Evolutionary conservation across 64 coral and sea anemone species (phyloP).

Genomic region (Stichodactyla mertensii): DNA sequence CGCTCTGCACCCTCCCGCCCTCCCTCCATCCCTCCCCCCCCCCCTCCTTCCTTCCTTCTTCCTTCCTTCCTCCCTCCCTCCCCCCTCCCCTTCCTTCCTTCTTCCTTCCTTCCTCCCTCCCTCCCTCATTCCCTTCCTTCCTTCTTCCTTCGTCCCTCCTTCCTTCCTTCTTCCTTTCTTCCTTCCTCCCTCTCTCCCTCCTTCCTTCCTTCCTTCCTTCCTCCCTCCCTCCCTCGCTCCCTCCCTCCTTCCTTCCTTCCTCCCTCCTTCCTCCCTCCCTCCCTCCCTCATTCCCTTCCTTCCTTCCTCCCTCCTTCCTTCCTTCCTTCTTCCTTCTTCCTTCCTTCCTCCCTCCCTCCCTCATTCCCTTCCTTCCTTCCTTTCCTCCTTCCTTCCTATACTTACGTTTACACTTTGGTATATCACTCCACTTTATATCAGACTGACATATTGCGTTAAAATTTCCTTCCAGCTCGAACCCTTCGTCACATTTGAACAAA

Average conservation of each 20-base stretch:
- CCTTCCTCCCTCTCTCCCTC: no score
- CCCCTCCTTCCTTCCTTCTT: no score
- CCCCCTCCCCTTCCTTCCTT: background rate
- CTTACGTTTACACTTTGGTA: conserved; percentile 2
- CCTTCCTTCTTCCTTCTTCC: no score
- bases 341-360: background rate
- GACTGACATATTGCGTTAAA: conserved; percentile 13
- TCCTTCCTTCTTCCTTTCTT: background rate
- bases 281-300: no score
- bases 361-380: background rate
- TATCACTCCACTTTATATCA: background rate
- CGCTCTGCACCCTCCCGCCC: no score
- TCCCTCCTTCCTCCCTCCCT: no score
- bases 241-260: no score
- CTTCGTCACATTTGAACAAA: background rate
- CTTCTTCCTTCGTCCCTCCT: background rate
- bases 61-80: background rate
- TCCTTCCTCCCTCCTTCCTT: no score
- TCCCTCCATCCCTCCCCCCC: no score
- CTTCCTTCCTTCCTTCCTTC: no score
- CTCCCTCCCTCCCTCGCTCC: background rate
- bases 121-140: background rate
- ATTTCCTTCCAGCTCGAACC: conserved; percentile 6
- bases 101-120: background rate
- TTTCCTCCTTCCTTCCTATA: background rate